phyloP scores from a whole-genome alignment of 2,113 vertebrate genomes.

The Gracilinanus agilis region DNA sequence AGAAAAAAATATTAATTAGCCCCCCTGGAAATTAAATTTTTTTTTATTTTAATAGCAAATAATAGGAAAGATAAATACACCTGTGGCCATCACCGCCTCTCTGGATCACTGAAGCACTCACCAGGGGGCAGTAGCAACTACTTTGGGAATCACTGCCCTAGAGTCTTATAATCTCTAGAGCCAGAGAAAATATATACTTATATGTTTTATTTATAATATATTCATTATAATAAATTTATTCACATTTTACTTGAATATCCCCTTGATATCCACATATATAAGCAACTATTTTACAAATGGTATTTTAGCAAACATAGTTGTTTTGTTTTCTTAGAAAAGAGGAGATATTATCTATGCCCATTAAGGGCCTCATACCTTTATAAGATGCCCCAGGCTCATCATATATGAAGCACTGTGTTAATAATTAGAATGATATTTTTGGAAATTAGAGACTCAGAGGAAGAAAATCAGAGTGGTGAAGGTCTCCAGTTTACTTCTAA shows the following conservation, averaged over 20 bases:
- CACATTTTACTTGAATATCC: background rate
- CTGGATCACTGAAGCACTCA: no score
- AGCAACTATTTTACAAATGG: background rate
- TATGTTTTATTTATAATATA: background rate
- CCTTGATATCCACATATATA: background rate
- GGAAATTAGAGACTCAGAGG: background rate
- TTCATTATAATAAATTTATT: background rate
- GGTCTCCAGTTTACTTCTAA: background rate
- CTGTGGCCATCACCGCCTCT: no score
- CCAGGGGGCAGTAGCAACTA: no score
- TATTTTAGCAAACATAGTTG: background rate
- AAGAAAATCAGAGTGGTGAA: background rate
- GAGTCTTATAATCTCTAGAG: background rate
- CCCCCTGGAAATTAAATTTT: no score
- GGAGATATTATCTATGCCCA: background rate
- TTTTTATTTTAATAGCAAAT: no score
- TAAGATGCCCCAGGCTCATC: background rate
- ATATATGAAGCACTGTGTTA: background rate
- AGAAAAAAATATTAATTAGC: no score
- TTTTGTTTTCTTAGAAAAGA: background rate
- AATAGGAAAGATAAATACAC: no score
- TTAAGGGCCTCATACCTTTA: background rate
- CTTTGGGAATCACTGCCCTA: no score
- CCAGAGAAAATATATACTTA: background rate
- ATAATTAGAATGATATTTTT: background rate